phyloP scores from a whole-genome alignment of 2,888 invertebrate species.

The Macrophya annulata region DNA sequence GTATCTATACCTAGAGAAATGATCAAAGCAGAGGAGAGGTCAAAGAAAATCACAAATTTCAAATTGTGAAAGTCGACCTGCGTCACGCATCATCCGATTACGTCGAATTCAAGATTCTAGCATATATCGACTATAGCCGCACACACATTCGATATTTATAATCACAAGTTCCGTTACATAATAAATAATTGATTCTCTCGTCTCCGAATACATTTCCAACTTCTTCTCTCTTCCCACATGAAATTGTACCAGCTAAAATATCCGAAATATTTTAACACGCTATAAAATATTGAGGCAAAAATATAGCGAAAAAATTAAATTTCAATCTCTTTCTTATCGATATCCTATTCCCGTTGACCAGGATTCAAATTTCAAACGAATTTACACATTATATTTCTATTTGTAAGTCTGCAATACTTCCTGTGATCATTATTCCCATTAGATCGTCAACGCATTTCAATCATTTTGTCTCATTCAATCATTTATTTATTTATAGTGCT shows the following conservation, averaged over 20 bases:
- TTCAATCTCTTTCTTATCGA: neutral
- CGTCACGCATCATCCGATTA: constrained; percentile 19
- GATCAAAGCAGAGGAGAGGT: neutral
- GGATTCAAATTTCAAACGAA: neutral
- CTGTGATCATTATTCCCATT: neutral
- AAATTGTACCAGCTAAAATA: neutral
- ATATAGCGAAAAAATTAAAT: neutral
- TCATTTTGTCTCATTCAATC: neutral
- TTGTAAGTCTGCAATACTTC: no score
- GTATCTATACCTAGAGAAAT: neutral
- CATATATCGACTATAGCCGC: neutral
- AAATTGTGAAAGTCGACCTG: constrained; percentile 33
- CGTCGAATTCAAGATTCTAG: constrained; percentile 15
- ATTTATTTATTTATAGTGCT: constrained; percentile 33
- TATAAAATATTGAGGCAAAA: neutral
- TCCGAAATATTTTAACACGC: neutral
- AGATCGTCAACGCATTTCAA: neutral
- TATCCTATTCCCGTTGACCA: neutral
- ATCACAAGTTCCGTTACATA: neutral
- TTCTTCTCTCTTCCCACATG: neutral
- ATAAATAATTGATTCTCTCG: constrained; percentile 1
- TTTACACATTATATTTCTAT: neutral
- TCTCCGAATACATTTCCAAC: constrained; percentile 13
- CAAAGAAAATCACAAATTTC: constrained; percentile 34
- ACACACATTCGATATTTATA: neutral